Percentiles rank a stretch among this genome's conserved stretches.
Evolutionary conservation across 1,140 invertebrate species (phyloP).

Genomic region (Lordiphosa mommai): DNA sequence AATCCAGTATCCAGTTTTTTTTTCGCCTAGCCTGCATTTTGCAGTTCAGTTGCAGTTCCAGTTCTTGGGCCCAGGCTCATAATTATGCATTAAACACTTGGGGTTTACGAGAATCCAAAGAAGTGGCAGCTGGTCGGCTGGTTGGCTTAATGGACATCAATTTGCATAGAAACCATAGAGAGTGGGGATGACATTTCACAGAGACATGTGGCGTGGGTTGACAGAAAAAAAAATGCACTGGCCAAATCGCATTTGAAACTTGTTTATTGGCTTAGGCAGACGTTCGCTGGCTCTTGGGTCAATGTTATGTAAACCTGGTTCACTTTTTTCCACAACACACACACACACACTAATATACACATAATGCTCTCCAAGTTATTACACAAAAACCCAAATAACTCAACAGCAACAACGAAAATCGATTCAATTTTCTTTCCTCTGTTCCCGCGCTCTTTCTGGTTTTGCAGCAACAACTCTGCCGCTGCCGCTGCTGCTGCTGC

Average conservation of each 20-base stretch:
- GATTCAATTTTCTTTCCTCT: conserved; percentile 55
- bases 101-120: conserved; percentile 46
- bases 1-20: conserved; percentile 65
- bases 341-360: conserved; percentile 34
- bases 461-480: no score
- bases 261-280: conserved; percentile 70
- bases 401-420: conserved; percentile 56
- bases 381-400: conserved; percentile 76
- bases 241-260: conserved; percentile 74
- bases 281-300: conserved; percentile 43
- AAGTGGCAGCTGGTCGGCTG: conserved; percentile 48
- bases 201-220: conserved; percentile 31
- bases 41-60: conserved; percentile 39
- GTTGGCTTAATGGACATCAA: conserved; percentile 57
- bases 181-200: conserved; percentile 57
- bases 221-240: conserved; percentile 63
- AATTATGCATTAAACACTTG: conserved; percentile 77
- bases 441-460: conserved; percentile 15
- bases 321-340: conserved; percentile 51
- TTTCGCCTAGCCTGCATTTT: conserved; percentile 25
- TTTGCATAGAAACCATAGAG: conserved; percentile 72
- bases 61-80: conserved; percentile 50
- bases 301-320: conserved; percentile 77
- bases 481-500: not conserved
- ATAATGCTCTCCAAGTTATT: conserved; percentile 62